Base-by-base conservation (phyloP, 2,113 vertebrate genomes). In the Suncus etruscus region DNA sequence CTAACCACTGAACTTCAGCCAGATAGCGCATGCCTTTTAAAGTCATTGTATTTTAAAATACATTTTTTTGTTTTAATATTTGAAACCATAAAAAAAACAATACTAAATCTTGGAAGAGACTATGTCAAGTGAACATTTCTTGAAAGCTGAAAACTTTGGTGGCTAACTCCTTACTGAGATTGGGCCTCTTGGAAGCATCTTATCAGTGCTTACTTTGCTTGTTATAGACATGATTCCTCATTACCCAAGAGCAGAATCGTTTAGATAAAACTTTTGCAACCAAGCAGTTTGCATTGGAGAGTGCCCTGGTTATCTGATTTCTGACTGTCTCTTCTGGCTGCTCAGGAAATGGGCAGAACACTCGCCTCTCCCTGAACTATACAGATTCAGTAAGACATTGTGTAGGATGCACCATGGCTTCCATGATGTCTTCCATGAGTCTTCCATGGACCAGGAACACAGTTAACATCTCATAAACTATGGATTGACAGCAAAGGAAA, bases 31-130 rank as follows among this genome's bases (percentile, higher is more conserved):
- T 73, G 63, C 50, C 39, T 89, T 95, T 91, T 3, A 87, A 95
- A 84, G 4, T 73, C 72, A 50, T 81, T 77, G 79, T n/a, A 45
- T 58, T 75, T 25, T 73, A 39, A 39, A 39, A 39, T 39, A 39
- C 3, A 39, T 39, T 39, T 39, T 3, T 39, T 39, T 39, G 39
- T 39, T 39, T 61, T 90, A 93, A 66, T 83, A 81, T 31, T 83
- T 69, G n/a, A 86, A 90, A 80, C 48, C 79, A 86, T 68, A 86
- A 58, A 89, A 54, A 25, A 29, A 68, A 4, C 89, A 79, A 72
- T 54, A 76, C 2, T n/a, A 69, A 87, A 72, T 86, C 11, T 78
- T 75, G 47, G 78, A 61, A 90, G 54, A 29, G n/a, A 10, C 31
- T 50, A 25, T 73, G 51, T 69, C 75, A 29, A 86, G 68, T 24